phyloP scores from a whole-genome alignment of 2,113 vertebrate species.

The Malurus alboscapulatus region DNA sequence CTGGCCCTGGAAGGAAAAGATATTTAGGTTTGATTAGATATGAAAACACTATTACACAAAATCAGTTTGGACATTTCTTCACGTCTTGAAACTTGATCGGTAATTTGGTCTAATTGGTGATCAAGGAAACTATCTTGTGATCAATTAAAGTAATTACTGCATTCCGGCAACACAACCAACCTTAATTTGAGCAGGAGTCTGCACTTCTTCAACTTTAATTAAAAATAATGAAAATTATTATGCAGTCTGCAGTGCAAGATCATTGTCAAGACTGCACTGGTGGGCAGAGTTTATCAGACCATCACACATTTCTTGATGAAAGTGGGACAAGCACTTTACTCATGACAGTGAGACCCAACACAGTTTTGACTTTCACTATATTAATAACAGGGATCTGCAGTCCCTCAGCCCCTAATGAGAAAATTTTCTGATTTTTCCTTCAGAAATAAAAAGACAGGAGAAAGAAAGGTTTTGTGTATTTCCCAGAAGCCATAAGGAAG shows the following conservation, averaged over 20 bases:
- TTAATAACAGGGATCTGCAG: background rate
- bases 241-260: constrained; percentile 80
- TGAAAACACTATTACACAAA: constrained; percentile 80
- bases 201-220: constrained; percentile 93
- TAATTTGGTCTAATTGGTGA: constrained; percentile 94
- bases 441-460: background rate
- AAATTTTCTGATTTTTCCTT: constrained; percentile 9
- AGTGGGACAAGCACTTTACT: constrained; percentile 10
- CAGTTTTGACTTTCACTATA: background rate
- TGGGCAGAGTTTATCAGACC: constrained; percentile 66
- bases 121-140: constrained; percentile 95
- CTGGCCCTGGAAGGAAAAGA: constrained; percentile 86
- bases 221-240: constrained; percentile 91
- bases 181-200: constrained; percentile 90
- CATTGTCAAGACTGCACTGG: constrained; percentile 75
- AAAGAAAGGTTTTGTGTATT: background rate
- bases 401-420: background rate
- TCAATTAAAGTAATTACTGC: constrained; percentile 99
- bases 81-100: constrained; percentile 93
- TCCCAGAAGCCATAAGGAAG: background rate
- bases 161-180: constrained; percentile 98
- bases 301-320: constrained; percentile 41
- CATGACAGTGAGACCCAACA: background rate
- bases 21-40: constrained; percentile 86
- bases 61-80: constrained; percentile 83